Base-by-base conservation (phyloP, 2,113 vertebrate genomes). In the Colossoma macropomum region DNA sequence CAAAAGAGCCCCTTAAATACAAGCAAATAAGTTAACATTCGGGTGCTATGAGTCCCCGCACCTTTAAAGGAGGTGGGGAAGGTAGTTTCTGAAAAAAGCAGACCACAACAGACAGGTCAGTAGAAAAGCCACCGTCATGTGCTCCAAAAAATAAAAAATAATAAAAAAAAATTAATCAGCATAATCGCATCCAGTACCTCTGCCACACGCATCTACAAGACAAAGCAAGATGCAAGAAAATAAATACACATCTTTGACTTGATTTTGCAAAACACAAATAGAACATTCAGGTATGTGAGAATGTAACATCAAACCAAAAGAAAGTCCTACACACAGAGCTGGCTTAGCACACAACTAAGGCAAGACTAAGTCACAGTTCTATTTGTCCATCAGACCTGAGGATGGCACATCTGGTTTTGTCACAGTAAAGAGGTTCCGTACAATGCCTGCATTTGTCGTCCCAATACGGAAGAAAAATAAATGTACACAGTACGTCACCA, bases 21-120 rank as follows among this genome's bases (percentile, higher is more conserved):
- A 38, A 71, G 34, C 54, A 77, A 87, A 87, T 87, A 87, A 87
- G 62, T 87, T 87, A 87, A 87, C 85, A 78, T 54, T 77, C 60
- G 27, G 62, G 41, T 59, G 68, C 45, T 25, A 63, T 21, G 27
- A 38, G 41, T 30, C 45, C 41, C 34, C n/a, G 17, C 62, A 62
- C 38, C 52, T n/a, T 38, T 76, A 65, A 45, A 16, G 66, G n/a
- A 73, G 34, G 17, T 65, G 52, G 27, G 13, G 12, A 69, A 75
- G 78, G 69, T 84, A 77, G 78, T 81, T 84, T 74, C 21, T 19
- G 62, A 66, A 80, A 66, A 79, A 80, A 70, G 23, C 66, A 56
- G 77, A 86, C 65, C 68, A 70, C 56, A 83, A 79, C 75, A 79
- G 79, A 79, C 50, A 68, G 79, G 21, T 60, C 73, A 75, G 32